These are phyloP conservation scores for Xerus inauris DNA, from an alignment of 2,113 vertebrate species.

Conservation along the genomic window DNA sequence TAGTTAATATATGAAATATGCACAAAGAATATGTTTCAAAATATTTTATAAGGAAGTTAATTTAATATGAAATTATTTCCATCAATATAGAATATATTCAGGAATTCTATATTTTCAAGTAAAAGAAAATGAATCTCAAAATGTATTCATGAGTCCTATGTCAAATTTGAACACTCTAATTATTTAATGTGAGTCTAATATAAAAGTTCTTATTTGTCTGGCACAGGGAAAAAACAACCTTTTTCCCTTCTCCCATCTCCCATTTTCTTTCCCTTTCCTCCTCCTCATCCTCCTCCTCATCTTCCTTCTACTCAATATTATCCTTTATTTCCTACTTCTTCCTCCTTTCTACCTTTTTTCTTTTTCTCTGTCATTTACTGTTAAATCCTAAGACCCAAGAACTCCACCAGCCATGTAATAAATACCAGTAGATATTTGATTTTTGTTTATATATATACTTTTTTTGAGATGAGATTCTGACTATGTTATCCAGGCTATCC, in stretches of 20 bases:
- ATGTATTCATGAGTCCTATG: neutral
- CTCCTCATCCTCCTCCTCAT: too few relatives aligned
- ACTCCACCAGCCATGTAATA: too few relatives aligned
- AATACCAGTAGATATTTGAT: too few relatives aligned
- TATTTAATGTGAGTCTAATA: neutral
- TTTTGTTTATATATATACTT: too few relatives aligned
- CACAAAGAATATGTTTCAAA: neutral
- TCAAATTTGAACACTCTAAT: neutral
- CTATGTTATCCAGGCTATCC: neutral
- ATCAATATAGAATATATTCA: neutral
- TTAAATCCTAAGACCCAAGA: too few relatives aligned
- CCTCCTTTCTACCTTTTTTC: too few relatives aligned
- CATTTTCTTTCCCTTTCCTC: neutral
- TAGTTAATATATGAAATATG: neutral
- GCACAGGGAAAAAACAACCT: neutral
- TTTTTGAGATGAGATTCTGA: neutral
- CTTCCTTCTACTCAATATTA: too few relatives aligned
- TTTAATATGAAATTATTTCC: neutral
- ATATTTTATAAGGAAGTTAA: neutral
- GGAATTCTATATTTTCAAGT: neutral
- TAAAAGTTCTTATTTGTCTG: neutral
- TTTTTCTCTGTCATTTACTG: too few relatives aligned
- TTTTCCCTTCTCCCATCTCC: too few relatives aligned
- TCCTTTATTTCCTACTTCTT: too few relatives aligned
- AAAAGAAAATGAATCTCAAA: neutral